phyloP scores from a whole-genome alignment of 2,888 invertebrate species.

The Caenorhabditis drosophilae region DNA sequence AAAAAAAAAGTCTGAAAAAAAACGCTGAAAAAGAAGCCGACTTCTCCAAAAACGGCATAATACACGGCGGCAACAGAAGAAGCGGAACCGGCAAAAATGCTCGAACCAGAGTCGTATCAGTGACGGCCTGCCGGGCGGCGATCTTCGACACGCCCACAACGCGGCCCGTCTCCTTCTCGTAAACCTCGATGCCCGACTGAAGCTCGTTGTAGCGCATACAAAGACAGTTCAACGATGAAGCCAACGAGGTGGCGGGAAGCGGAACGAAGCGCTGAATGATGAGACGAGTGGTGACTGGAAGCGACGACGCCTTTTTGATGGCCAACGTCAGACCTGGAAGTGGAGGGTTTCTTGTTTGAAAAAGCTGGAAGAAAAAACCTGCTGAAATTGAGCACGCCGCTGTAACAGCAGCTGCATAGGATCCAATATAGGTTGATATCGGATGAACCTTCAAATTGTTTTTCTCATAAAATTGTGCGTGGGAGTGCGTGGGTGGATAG shows the following conservation, averaged over 20 bases:
- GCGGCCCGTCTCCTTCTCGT: conserved; percentile 69
- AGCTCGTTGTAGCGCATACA: conserved; percentile 71
- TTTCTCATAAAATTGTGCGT: too few species aligned
- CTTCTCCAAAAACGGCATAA: conserved; percentile 66
- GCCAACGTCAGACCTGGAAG: conserved; percentile 50
- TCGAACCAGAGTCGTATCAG: conserved; percentile 62
- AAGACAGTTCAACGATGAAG: conserved; percentile 70
- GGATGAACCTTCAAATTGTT: conserved; percentile 62
- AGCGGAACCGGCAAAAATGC: conserved; percentile 65
- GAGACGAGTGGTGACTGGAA: conserved; percentile 69
- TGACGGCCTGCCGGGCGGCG: conserved; percentile 70
- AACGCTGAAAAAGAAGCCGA: conserved; percentile 12
- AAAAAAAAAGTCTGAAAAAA: background rate
- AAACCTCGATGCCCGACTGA: conserved; percentile 70
- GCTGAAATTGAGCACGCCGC: conserved; percentile 68
- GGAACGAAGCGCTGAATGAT: conserved; percentile 69
- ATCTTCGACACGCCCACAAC: conserved; percentile 72
- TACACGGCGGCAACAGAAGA: conserved; percentile 59
- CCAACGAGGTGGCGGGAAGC: conserved; percentile 60
- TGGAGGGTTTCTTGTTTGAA: background rate
- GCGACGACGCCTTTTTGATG: conserved; percentile 43
- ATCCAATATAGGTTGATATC: conserved; percentile 70
- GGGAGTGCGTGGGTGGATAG: too few species aligned
- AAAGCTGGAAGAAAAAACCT: conserved; percentile 16
- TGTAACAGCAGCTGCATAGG: conserved; percentile 72